phyloP scores from a whole-genome alignment of 1,140 invertebrate genomes.

The Grapholita molesta region DNA sequence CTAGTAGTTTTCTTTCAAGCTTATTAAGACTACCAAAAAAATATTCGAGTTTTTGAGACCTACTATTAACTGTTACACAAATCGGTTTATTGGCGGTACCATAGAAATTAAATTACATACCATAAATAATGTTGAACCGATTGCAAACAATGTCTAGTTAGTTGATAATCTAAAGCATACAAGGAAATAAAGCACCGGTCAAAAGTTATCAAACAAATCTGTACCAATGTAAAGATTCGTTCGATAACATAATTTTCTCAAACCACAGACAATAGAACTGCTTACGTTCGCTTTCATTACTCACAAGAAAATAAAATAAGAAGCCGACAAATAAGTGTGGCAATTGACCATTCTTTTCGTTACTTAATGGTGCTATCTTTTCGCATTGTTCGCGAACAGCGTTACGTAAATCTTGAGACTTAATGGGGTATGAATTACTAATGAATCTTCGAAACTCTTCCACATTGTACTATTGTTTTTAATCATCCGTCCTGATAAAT shows the following conservation, averaged over 20 bases:
- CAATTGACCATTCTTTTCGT: constrained; percentile 67
- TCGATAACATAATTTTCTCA: constrained; percentile 2
- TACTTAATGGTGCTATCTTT: constrained; percentile 60
- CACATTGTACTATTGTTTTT: constrained; percentile 51
- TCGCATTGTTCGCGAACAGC: constrained; percentile 57
- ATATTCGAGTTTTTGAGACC: no score
- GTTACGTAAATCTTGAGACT: constrained; percentile 62
- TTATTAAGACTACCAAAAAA: no score
- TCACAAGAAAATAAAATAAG: constrained; percentile 53
- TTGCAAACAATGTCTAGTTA: not conserved
- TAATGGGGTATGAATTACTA: constrained; percentile 71
- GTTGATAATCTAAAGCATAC: not conserved
- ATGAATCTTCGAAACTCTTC: constrained; percentile 58
- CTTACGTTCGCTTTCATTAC: constrained; percentile 45
- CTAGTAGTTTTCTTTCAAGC: no score
- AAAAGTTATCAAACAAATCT: constrained; percentile 6
- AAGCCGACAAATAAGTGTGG: constrained; percentile 59
- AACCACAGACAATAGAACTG: constrained; percentile 40
- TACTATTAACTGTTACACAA: no score
- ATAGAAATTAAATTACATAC: constrained; percentile 24
- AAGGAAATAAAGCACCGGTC: not conserved
- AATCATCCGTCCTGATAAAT: constrained; percentile 11
- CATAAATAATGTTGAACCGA: not conserved
- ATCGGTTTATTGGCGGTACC: no score
- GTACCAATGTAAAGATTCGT: not conserved